Evolutionary conservation across 2,113 vertebrate species (phyloP), one percentile per base, ranked within the genome.

Genomic region (Sebastes fasciatus): DNA sequence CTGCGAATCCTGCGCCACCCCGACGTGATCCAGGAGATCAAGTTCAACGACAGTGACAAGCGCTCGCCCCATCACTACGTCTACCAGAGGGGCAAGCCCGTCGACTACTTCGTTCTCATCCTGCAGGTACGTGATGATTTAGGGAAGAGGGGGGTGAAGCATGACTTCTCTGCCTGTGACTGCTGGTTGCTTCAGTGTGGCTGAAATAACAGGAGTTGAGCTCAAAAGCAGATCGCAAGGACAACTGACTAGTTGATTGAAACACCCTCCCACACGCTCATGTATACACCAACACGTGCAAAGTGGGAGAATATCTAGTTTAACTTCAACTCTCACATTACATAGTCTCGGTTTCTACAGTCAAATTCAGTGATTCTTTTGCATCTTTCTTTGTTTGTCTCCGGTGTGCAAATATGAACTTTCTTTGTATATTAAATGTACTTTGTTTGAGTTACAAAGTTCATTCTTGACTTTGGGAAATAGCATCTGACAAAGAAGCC

Each of bases 11-110:
- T 99, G 43, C 98, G 96, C 3, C 97, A 98, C n/a, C 97, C 96
- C 0, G 96, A 98, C 0, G 97, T 99, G 90, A 98, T 99, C 91
- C 97, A 99, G 88, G 98, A 99, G 51, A 96, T 99, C 80, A 97
- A 96, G 89, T 99, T 98, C 1, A 96, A 96, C 0, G 98, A 98
- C 2, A 95, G 88, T 43, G 96, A 98, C 83, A 98, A 97, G 76
- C 93, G 93, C 4, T 92, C 88, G 0, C 21, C 82, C 0, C 95
- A 87, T 11, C 97, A 99, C 87, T 99, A 96, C 90, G 87, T 99
- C 70, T 99, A 99, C 92, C 94, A 95, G 86, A 95, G 96, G 12
- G 97, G 97, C 78, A 98, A 97, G 63, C 75, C 97, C 0, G 97
- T 97, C 0, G 98, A 99, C 89, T 98, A 95, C 93, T 99, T 99